Evolutionary conservation across 1,140 invertebrate species (phyloP).

Genomic region (Rhopalosiphum padi): DNA sequence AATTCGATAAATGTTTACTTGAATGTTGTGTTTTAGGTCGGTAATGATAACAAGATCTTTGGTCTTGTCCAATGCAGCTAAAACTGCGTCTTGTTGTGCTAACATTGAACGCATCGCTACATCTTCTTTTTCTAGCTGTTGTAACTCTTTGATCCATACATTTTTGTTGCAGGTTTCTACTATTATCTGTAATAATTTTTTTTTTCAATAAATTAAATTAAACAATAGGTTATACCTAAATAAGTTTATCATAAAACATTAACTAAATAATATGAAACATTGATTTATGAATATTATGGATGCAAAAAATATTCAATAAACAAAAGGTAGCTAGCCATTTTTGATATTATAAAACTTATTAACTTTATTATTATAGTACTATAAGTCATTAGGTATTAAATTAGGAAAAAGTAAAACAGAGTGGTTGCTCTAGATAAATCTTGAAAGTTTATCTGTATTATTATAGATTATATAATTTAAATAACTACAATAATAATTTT

Average conservation of each 20-base stretch:
- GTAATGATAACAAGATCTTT: conserved; percentile 87
- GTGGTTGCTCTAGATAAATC: not conserved
- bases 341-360: not conserved
- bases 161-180: conserved; percentile 55
- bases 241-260: not conserved
- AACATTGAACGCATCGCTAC: conserved; percentile 70
- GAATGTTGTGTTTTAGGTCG: conserved; percentile 81
- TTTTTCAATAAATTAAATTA: not conserved
- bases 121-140: conserved; percentile 75
- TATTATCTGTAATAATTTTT: conserved; percentile 35
- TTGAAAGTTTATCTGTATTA: not conserved
- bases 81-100: conserved; percentile 74
- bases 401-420: not conserved
- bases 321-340: not conserved
- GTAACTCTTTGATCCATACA: conserved; percentile 68
- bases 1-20: conserved; percentile 68
- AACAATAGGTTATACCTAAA: not conserved
- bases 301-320: not conserved
- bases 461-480: not conserved
- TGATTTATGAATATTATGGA: not conserved
- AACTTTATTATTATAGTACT: not conserved
- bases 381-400: not conserved
- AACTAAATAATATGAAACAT: not conserved
- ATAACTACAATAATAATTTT: conserved; percentile 1
- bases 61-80: conserved; percentile 83